Conservation (phyloP, 2,888 invertebrate species). For the Sarcophaga subvicina region DNA sequence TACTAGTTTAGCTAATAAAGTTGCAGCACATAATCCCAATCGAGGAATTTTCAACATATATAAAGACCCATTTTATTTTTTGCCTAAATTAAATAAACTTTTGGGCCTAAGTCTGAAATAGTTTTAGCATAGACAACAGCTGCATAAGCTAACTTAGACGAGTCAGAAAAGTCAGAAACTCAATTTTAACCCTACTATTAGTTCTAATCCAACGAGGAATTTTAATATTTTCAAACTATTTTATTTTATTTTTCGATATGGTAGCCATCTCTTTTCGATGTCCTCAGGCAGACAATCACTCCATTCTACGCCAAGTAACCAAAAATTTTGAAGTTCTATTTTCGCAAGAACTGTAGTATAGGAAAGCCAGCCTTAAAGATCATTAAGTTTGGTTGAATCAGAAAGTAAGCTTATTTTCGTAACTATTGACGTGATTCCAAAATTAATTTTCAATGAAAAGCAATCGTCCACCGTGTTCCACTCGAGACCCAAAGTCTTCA, state of each 20-base stretch:
- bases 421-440: background rate
- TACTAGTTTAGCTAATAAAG: too few species aligned
- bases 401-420: too few species aligned
- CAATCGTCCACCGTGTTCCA: slow-evolving; percentile 46
- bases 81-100: too few species aligned
- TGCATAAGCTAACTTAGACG: slow-evolving; percentile 28
- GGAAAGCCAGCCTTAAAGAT: slow-evolving; percentile 28
- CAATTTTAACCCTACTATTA: background rate
- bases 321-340: slow-evolving; percentile 39
- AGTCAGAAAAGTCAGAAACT: slow-evolving; percentile 35
- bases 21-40: too few species aligned
- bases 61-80: too few species aligned
- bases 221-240: slow-evolving; percentile 33
- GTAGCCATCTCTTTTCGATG: slow-evolving; percentile 39
- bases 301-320: slow-evolving; percentile 1
- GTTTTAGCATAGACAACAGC: slow-evolving; percentile 15
- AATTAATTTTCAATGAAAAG: slow-evolving; percentile 52
- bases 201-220: slow-evolving; percentile 41
- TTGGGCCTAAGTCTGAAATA: background rate
- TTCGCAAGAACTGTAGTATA: slow-evolving; percentile 33
- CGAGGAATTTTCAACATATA: too few species aligned
- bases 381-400: slow-evolving; percentile 28
- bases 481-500: slow-evolving; percentile 46
- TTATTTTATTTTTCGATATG: slow-evolving; percentile 34
- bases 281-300: slow-evolving; percentile 18